Percentiles rank a stretch among this genome's conserved stretches.
These are phyloP conservation scores for Bombus waltoni DNA, from an alignment of 1,140 invertebrate genomes.

Conservation along the genomic window DNA sequence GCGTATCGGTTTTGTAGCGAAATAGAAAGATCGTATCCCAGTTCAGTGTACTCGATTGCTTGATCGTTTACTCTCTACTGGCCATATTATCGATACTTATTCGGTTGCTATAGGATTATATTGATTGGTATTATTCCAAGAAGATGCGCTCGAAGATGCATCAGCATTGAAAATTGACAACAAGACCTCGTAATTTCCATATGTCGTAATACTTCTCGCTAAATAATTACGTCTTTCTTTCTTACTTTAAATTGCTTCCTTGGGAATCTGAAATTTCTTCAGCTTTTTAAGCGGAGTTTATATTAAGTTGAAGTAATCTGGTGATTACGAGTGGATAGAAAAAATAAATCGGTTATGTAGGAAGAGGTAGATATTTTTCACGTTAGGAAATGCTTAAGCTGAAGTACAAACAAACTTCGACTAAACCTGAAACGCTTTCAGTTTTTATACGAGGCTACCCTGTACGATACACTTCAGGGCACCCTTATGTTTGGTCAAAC, in stretches of 20 bases:
- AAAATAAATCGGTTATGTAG: neutral
- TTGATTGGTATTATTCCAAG: neutral
- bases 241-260: no score
- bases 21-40: conserved; percentile 64
- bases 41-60: neutral
- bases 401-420: conserved; percentile 17
- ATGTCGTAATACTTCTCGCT: no score
- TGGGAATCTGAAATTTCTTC: no score
- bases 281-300: no score
- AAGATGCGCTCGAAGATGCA: no score
- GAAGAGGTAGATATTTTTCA: neutral
- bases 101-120: neutral
- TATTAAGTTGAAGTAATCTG: no score
- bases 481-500: conserved; percentile 15
- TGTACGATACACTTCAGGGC: neutral
- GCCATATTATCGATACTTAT: neutral
- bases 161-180: no score
- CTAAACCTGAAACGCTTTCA: neutral
- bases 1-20: conserved; percentile 74
- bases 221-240: no score
- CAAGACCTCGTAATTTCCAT: no score
- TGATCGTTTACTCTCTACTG: neutral
- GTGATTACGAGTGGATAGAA: neutral
- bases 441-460: conserved; percentile 5
- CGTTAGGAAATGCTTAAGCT: neutral